Conservation (phyloP, 2,797 vertebrate species). For the Orestias chungarensis region DNA sequence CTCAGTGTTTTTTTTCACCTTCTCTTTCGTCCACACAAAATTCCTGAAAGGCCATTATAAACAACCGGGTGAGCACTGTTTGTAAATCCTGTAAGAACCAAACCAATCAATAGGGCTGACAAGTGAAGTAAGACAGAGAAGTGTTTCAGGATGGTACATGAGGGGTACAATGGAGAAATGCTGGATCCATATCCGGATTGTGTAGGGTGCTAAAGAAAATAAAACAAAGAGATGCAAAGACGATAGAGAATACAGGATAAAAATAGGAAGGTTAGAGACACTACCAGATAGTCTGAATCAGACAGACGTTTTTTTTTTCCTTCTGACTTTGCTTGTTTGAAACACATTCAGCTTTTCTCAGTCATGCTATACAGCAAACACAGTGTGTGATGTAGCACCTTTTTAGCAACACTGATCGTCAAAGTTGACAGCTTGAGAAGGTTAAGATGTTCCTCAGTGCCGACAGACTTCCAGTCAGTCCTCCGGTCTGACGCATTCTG, state of each 20-base stretch:
- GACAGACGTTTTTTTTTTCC: conserved; percentile 61
- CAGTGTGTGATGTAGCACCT: conserved; percentile 12
- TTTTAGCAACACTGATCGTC: conserved; percentile 10
- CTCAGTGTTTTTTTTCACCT: conserved; percentile 15
- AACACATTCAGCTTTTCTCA: conserved; percentile 46
- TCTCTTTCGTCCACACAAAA: conserved; percentile 18
- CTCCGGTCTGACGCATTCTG: conserved; percentile 69
- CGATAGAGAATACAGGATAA: not conserved
- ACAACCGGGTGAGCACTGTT: conserved; percentile 47
- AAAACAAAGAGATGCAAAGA: conserved; percentile 25
- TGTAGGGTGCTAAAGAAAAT: conserved; percentile 23
- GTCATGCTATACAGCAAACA: conserved; percentile 35
- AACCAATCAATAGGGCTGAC: conserved; percentile 66
- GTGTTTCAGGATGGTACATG: conserved; percentile 49
- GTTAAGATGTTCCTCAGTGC: conserved; percentile 65
- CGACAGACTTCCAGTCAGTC: conserved; percentile 71
- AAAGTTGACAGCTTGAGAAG: conserved; percentile 44
- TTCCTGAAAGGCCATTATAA: conserved; percentile 51
- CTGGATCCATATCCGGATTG: conserved; percentile 29
- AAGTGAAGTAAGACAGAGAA: conserved; percentile 56
- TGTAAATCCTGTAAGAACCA: conserved; percentile 66
- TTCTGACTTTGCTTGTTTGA: conserved; percentile 61
- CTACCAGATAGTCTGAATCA: conserved; percentile 38
- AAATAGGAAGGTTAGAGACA: conserved; percentile 21
- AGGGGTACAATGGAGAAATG: conserved; percentile 28